Conservation (phyloP, 2,797 vertebrate genomes). For the Coendou prehensilis region DNA sequence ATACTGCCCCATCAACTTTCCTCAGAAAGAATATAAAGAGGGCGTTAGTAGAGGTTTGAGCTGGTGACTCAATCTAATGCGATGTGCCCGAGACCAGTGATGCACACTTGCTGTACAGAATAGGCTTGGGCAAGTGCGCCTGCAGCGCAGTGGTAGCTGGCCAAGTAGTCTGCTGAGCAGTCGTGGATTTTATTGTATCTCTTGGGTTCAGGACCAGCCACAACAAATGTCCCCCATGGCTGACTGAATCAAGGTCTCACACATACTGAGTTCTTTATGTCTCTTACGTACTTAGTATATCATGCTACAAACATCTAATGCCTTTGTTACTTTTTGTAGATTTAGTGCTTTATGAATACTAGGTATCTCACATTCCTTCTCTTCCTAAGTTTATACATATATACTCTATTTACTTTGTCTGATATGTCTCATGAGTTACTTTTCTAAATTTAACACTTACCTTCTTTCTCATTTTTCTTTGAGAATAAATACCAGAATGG, state of each 20-base stretch:
- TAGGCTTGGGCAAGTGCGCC: background rate
- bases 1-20: background rate
- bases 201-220: background rate
- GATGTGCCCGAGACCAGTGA: background rate
- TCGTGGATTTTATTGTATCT: background rate
- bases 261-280: background rate
- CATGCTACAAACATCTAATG: no score
- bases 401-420: background rate
- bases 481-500: no score
- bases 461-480: no score
- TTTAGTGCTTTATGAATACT: background rate
- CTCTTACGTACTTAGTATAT: no score
- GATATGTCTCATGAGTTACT: no score
- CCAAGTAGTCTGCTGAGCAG: background rate
- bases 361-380: background rate
- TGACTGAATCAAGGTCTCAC: background rate
- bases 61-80: background rate
- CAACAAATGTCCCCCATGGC: background rate
- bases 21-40: background rate
- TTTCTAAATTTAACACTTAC: no score
- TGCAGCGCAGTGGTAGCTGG: background rate
- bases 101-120: background rate
- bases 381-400: background rate
- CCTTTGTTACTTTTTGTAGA: background rate
- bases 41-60: background rate